A percentile compares a stretch with the other conserved stretches of the same genome.
phyloP scores from a whole-genome alignment of 2,797 vertebrate species.

The Martes flavigula region DNA sequence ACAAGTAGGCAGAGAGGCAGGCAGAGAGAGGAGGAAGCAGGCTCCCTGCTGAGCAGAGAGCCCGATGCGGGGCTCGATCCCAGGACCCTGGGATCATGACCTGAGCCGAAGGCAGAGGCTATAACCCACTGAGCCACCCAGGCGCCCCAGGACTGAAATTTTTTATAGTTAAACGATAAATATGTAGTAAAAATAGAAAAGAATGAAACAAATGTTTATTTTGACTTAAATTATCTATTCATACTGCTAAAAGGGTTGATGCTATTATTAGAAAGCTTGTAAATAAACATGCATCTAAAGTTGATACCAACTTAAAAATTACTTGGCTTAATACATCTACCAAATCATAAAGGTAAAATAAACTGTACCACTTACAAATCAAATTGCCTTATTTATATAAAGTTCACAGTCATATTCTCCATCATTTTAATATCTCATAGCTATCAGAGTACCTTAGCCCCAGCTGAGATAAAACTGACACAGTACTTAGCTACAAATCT shows the following conservation, averaged over 20 bases:
- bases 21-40: too few relatives aligned
- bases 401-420: background rate
- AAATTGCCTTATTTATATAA: slow-evolving; percentile 17
- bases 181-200: background rate
- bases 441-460: background rate
- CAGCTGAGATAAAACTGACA: background rate
- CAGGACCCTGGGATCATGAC: too few relatives aligned
- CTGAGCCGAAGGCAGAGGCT: too few relatives aligned
- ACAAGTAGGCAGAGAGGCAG: too few relatives aligned
- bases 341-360: slow-evolving; percentile 13
- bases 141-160: background rate
- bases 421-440: slow-evolving; percentile 50
- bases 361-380: background rate
- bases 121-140: too few relatives aligned
- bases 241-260: background rate
- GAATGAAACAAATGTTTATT: background rate
- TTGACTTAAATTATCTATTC: background rate
- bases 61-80: too few relatives aligned
- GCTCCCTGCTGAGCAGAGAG: too few relatives aligned
- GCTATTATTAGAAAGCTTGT: background rate
- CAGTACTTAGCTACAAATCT: slow-evolving; percentile 8
- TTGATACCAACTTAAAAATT: slow-evolving; percentile 7
- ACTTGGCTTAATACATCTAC: background rate
- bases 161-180: background rate
- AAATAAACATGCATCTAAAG: slow-evolving; percentile 20